A percentile compares a stretch with the other conserved stretches of the same genome.
phyloP scores from a whole-genome alignment of 2,113 vertebrate genomes.

The Peucedramus taeniatus region DNA sequence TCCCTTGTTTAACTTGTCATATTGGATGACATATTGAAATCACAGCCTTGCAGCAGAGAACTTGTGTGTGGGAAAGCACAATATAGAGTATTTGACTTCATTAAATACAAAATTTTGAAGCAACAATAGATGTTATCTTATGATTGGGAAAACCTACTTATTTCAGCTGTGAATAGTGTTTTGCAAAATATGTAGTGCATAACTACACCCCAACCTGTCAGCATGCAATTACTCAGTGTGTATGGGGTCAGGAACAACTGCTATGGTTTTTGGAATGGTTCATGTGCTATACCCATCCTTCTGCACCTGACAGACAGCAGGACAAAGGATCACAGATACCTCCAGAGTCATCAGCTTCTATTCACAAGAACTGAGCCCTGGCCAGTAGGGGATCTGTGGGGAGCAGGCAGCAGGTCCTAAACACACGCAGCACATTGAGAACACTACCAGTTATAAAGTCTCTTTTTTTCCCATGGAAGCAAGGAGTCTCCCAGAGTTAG shows the following conservation, averaged over 20 bases:
- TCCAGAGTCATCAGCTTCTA: neutral
- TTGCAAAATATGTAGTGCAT: neutral
- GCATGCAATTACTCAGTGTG: neutral
- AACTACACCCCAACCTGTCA: neutral
- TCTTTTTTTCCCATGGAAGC: neutral
- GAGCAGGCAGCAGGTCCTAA: neutral
- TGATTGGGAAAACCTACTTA: neutral
- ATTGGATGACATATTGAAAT: neutral
- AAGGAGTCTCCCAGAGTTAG: neutral
- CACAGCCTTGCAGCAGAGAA: neutral
- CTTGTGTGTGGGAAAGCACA: neutral
- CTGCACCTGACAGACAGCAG: neutral
- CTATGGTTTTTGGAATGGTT: neutral
- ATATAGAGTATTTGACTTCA: neutral
- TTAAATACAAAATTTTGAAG: neutral
- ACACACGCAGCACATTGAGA: neutral
- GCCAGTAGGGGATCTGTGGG: neutral
- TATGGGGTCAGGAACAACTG: neutral
- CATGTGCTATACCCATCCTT: neutral
- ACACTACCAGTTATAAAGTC: neutral
- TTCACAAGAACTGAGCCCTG: neutral
- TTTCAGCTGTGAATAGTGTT: neutral
- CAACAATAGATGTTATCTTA: neutral
- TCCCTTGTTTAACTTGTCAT: neutral
- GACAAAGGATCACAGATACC: neutral